Percentiles rank a stretch among this genome's conserved stretches.
phyloP scores from a whole-genome alignment of 30 jellyfish, hydroid and myxozoan genomes.

The Hydra vulgaris region DNA sequence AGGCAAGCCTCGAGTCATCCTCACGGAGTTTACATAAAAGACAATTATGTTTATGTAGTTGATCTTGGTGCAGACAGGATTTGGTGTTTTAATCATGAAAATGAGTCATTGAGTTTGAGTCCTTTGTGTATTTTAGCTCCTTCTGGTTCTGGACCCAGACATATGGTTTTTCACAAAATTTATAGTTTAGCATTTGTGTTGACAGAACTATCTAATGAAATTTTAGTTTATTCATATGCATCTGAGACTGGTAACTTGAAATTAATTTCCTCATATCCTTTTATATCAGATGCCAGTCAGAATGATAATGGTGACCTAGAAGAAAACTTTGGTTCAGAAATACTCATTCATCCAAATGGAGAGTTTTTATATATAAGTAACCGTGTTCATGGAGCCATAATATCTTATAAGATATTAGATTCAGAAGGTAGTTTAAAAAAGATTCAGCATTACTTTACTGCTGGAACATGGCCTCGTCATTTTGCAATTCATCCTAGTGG shows the following conservation, averaged over 20 bases:
- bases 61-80: slow-evolving; percentile 33
- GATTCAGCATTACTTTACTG: neutral
- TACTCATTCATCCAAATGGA: slow-evolving; percentile 25
- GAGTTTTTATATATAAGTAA: slow-evolving; percentile 16
- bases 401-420: slow-evolving; percentile 10
- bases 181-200: slow-evolving; percentile 14
- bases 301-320: neutral
- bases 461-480: slow-evolving; percentile 41
- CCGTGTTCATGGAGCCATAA: slow-evolving; percentile 32
- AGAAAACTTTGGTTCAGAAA: slow-evolving; percentile 26
- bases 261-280: slow-evolving; percentile 1
- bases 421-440: slow-evolving; percentile 8
- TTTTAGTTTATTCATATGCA: slow-evolving; percentile 10
- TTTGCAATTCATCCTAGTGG: slow-evolving; percentile 31
- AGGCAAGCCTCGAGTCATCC: slow-evolving; percentile 31
- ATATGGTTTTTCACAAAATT: slow-evolving; percentile 31
- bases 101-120: slow-evolving; percentile 1
- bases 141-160: slow-evolving; percentile 41
- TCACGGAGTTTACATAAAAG: slow-evolving; percentile 30
- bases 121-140: slow-evolving; percentile 12
- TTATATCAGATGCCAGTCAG: neutral
- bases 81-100: slow-evolving; percentile 27
- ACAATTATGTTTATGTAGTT: slow-evolving; percentile 21
- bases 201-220: slow-evolving; percentile 26
- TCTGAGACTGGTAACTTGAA: slow-evolving; percentile 11